Conservation (phyloP, 2,113 vertebrate genomes). For the Lepus europaeus region DNA sequence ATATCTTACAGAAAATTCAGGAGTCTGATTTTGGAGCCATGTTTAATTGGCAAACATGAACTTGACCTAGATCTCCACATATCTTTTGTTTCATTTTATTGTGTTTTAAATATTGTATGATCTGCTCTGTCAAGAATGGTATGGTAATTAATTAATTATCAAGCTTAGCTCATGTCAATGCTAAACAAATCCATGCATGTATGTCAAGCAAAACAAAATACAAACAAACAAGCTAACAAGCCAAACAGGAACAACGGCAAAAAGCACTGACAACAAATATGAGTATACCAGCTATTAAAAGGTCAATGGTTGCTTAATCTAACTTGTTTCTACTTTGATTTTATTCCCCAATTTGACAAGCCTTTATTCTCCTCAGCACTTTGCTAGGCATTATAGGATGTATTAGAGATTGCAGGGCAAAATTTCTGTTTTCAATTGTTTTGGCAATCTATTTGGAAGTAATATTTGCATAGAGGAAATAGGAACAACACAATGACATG, state of each 20-base stretch:
- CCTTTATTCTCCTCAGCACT: neutral
- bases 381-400: neutral
- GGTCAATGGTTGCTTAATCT: neutral
- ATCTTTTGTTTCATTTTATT: neutral
- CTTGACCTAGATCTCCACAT: neutral
- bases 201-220: neutral
- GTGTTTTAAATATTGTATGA: neutral
- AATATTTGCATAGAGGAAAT: neutral
- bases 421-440: neutral
- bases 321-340: neutral
- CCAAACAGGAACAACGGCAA: neutral
- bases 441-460: neutral
- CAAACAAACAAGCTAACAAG: neutral
- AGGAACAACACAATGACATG: neutral
- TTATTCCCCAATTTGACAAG: neutral
- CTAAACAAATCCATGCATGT: neutral
- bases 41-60: neutral
- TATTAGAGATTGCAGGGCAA: neutral
- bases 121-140: neutral
- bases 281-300: neutral
- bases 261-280: neutral
- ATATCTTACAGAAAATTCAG: neutral
- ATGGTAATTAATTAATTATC: neutral
- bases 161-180: neutral
- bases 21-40: neutral